phyloP scores from a whole-genome alignment of 2,797 vertebrate species.

The Lacerta bilineata region DNA sequence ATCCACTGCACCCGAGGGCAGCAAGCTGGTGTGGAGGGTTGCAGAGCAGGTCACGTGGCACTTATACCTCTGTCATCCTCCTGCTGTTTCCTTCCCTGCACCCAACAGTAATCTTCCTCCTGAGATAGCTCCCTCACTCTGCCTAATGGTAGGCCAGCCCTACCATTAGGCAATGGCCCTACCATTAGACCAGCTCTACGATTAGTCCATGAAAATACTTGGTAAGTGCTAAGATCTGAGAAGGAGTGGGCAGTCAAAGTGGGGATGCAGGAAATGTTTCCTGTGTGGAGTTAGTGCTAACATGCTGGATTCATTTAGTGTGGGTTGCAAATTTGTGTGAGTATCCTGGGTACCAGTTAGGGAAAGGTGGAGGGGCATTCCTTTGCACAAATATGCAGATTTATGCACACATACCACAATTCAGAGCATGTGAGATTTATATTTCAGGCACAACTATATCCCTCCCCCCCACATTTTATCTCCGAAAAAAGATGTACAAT shows the following conservation, averaged over 20 bases:
- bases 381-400: background rate
- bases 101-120: no score
- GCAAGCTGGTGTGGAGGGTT: slow-evolving; percentile 27
- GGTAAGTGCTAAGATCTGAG: slow-evolving; percentile 60
- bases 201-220: background rate
- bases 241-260: background rate
- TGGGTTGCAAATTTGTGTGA: background rate
- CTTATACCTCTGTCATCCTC: no score
- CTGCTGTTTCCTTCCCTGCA: no score
- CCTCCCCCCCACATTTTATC: slow-evolving; percentile 40
- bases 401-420: slow-evolving; percentile 33
- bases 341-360: background rate
- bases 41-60: no score
- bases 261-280: background rate
- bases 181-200: no score
- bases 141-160: no score
- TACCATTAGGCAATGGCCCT: background rate
- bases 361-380: no score
- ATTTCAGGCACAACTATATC: slow-evolving; percentile 67
- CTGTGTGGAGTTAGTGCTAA: background rate
- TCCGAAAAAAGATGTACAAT: background rate
- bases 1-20: no score
- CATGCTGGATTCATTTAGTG: no score
- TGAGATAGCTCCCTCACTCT: no score
- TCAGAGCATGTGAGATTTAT: slow-evolving; percentile 43